phyloP scores from a whole-genome alignment of 2,888 invertebrate species.

The Brachynemurus nebulosus region DNA sequence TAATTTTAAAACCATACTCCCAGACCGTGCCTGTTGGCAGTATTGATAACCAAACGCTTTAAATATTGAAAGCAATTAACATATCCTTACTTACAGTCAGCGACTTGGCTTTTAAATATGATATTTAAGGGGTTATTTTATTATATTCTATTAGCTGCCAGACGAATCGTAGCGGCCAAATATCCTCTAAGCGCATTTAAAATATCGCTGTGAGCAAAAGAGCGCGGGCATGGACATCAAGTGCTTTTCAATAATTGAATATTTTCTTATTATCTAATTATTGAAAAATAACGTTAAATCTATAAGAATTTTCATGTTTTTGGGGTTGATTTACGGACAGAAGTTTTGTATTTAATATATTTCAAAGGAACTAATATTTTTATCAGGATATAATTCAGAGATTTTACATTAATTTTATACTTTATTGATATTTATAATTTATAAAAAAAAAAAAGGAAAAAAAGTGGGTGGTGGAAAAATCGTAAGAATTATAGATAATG shows the following conservation, averaged over 20 bases:
- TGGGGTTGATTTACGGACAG: no score
- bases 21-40: slow-evolving; percentile 6
- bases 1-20: slow-evolving; percentile 1
- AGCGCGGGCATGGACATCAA: not conserved
- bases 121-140: slow-evolving; percentile 3
- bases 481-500: not conserved
- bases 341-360: no score
- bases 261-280: no score
- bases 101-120: slow-evolving; percentile 8
- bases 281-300: no score
- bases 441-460: not conserved
- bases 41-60: slow-evolving; percentile 8
- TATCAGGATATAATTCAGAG: no score
- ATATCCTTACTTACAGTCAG: slow-evolving; percentile 6
- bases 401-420: not conserved
- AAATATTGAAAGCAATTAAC: slow-evolving; percentile 5
- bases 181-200: not conserved
- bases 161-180: slow-evolving; percentile 8
- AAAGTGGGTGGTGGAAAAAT: not conserved
- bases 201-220: not conserved
- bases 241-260: no score
- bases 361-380: no score
- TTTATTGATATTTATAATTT: not conserved
- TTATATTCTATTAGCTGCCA: slow-evolving; percentile 8
- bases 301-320: no score